Evolutionary conservation across 2,888 invertebrate genomes (phyloP).

Genomic region (Pardosa pseudoannulata): DNA sequence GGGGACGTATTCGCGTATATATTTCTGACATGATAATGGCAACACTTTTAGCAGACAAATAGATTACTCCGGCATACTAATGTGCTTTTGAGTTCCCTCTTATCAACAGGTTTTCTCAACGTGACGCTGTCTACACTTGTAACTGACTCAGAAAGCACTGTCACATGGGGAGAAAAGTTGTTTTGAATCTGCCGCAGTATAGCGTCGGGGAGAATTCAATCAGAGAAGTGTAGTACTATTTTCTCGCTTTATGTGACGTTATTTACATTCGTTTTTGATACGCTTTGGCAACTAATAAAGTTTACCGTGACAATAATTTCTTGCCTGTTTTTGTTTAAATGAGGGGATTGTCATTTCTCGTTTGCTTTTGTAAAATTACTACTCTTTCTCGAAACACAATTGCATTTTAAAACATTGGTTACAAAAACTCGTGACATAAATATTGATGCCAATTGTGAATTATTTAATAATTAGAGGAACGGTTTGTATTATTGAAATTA

Average conservation of each 20-base stretch:
- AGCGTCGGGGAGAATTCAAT: not conserved
- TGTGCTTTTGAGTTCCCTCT: conserved; percentile 44
- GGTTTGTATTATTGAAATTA: no score
- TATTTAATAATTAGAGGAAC: no score
- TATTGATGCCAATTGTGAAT: no score
- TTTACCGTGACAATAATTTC: no score
- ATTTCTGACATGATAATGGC: conserved; percentile 54
- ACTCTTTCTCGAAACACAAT: no score
- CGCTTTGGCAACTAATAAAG: no score
- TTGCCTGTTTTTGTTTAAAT: no score
- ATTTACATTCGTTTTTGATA: not conserved
- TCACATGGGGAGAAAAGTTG: not conserved
- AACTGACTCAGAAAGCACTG: not conserved
- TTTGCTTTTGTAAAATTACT: no score
- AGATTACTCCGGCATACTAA: conserved; percentile 67
- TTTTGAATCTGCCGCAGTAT: not conserved
- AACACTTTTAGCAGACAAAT: conserved; percentile 65
- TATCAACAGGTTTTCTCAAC: conserved; percentile 65
- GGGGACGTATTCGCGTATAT: not conserved
- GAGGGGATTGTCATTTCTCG: no score
- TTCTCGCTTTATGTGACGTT: not conserved
- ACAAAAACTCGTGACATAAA: no score
- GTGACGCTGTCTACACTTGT: conserved; percentile 10
- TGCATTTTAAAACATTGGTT: no score
- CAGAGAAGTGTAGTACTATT: not conserved